A percentile compares a stretch with the other conserved stretches of the same genome.
These are phyloP conservation scores for Typhlichthys eigenmanni DNA, from an alignment of 2,797 vertebrate genomes.

Conservation along the genomic window DNA sequence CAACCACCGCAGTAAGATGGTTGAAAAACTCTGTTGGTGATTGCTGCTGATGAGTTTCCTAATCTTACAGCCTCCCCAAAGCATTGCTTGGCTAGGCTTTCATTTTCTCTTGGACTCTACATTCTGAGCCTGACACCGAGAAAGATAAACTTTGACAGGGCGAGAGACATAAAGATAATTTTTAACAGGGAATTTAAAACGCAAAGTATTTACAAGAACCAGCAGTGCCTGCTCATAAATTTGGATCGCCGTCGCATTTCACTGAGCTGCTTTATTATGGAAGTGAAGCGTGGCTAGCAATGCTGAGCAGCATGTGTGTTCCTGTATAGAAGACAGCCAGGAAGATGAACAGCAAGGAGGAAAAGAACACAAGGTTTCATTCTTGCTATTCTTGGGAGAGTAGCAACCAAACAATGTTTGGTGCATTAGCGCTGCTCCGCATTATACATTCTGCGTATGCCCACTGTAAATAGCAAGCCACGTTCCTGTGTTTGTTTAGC, in stretches of 20 bases:
- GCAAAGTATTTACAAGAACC: slow-evolving; percentile 46
- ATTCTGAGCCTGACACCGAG: slow-evolving; percentile 18
- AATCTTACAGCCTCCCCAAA: slow-evolving; percentile 29
- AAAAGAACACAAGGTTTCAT: neutral
- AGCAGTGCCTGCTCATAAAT: slow-evolving; percentile 49
- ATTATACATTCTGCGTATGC: neutral
- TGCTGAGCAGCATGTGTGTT: slow-evolving; percentile 38
- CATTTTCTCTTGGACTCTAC: slow-evolving; percentile 30
- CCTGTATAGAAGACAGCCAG: neutral
- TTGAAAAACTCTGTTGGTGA: slow-evolving; percentile 36
- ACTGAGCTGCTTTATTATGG: slow-evolving; percentile 55
- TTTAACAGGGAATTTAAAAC: neutral
- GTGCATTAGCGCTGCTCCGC: no score
- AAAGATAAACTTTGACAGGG: slow-evolving; percentile 2
- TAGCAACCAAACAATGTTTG: no score
- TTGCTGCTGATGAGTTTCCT: slow-evolving; percentile 36
- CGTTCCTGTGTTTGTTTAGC: slow-evolving; percentile 13
- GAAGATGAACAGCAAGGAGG: no score
- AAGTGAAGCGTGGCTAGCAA: slow-evolving; percentile 54
- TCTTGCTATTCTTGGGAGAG: no score
- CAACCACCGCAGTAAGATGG: slow-evolving; percentile 14
- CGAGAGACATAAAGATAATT: neutral
- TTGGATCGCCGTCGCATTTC: slow-evolving; percentile 37
- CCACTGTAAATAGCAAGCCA: neutral
- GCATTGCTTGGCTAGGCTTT: slow-evolving; percentile 27